Base-by-base conservation (phyloP, 2,797 vertebrate species). In the Bradypodion ventrale region DNA sequence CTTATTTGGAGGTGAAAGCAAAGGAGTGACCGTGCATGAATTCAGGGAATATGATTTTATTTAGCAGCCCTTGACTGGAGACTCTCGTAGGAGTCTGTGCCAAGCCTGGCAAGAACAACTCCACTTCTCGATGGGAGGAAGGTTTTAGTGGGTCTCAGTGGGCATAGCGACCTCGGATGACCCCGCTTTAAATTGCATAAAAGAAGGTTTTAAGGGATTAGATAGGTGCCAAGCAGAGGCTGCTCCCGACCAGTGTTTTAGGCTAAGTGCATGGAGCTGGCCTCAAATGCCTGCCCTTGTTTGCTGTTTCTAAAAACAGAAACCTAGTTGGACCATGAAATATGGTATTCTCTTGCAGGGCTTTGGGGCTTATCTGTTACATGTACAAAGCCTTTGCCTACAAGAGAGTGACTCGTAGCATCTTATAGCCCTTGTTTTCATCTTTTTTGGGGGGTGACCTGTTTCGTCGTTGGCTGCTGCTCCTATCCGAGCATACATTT, bases 121-220 rank as follows among this genome's bases (percentile, higher is more conserved):
- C 0, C 0, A 74, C 65, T 75, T 66, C 16, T 19, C 7, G 91
- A 87, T 91, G 90, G 83, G 77, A 89, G 78, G 70, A n/a, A n/a
- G n/a, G n/a, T n/a, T 74, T 84, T 85, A 86, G 89, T 89, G 19
- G 78, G 86, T 35, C 79, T 79, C 74, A n/a, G n/a, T n/a, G 83
- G 92, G 90, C 90, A 89, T 83, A 8, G 12, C 92, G 92, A 90
- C 93, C 93, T 92, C 73, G 88, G 72, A 0, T 85, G 93, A 93
- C 89, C 92, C 12, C 84, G 81, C 87, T 78, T 23, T 76, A 75
- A 82, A 83, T 92, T 89, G 90, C 88, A 85, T 92, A 90, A 93
- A 92, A 88, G 86, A 86, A 86, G 86, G 89, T 35, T 92, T 91
- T 91, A 73, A 87, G 42, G 93, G 90, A 94, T 94, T 94, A 93